Conservation (phyloP, 2,113 vertebrate genomes). For the Rostratula benghalensis region DNA sequence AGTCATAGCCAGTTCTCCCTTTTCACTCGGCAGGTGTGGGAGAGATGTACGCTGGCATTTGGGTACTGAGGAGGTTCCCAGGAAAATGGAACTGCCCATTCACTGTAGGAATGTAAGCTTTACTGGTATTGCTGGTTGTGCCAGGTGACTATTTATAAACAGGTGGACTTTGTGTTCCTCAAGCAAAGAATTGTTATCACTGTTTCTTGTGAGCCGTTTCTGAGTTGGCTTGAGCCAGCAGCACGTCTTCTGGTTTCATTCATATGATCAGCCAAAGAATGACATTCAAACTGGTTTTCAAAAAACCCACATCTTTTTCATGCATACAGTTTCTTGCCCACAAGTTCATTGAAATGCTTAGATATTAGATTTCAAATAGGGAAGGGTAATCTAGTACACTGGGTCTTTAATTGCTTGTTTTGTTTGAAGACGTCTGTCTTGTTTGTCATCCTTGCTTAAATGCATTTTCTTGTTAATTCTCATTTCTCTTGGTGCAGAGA, state of each 20-base stretch:
- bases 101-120: background rate
- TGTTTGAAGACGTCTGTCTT: background rate
- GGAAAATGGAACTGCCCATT: background rate
- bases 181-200: background rate
- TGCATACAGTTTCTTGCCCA: background rate
- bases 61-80: slow-evolving; percentile 16
- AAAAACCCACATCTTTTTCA: background rate
- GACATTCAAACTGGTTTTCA: background rate
- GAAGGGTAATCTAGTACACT: background rate
- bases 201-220: background rate
- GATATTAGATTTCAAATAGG: background rate
- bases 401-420: background rate
- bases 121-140: background rate
- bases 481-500: background rate
- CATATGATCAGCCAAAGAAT: background rate
- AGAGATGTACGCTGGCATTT: background rate
- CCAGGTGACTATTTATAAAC: background rate
- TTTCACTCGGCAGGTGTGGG: background rate
- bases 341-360: background rate
- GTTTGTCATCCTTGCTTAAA: background rate
- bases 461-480: background rate
- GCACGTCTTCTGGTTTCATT: background rate
- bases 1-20: background rate
- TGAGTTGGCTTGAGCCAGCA: background rate
- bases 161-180: background rate